phyloP scores from a whole-genome alignment of 2,888 invertebrate genomes.

The Encarsia formosa region DNA sequence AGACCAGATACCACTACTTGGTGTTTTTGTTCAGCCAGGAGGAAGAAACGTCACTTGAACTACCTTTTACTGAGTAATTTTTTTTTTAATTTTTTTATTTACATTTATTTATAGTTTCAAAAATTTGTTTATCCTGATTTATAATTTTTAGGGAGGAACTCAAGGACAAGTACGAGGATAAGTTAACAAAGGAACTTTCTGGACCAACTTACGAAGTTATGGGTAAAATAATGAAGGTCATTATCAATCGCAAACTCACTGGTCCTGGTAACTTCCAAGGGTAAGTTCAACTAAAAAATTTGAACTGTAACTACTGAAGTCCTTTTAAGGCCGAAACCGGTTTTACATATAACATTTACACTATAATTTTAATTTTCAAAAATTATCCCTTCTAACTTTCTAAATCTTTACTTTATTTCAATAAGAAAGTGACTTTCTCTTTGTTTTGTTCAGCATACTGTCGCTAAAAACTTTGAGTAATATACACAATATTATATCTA shows the following conservation, averaged over 20 bases:
- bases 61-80: constrained; percentile 86
- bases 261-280: constrained; percentile 90
- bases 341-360: too few species aligned
- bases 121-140: constrained; percentile 6
- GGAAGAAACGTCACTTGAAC: constrained; percentile 86
- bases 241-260: constrained; percentile 90
- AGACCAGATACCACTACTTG: constrained; percentile 95
- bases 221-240: constrained; percentile 93
- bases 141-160: constrained; percentile 70
- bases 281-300: constrained; percentile 57
- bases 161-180: constrained; percentile 89
- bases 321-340: too few species aligned
- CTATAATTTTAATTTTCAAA: too few species aligned
- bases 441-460: too few species aligned
- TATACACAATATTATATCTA: too few species aligned
- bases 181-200: constrained; percentile 81
- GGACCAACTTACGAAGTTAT: constrained; percentile 95
- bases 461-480: too few species aligned
- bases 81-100: constrained; percentile 8
- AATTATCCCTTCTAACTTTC: too few species aligned
- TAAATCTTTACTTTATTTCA: too few species aligned
- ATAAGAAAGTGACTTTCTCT: too few species aligned
- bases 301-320: too few species aligned
- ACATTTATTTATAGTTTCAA: not conserved
- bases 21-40: constrained; percentile 93